These are phyloP conservation scores for Sander lucioperca DNA, from an alignment of 2,113 vertebrate species.

Conservation along the genomic window DNA sequence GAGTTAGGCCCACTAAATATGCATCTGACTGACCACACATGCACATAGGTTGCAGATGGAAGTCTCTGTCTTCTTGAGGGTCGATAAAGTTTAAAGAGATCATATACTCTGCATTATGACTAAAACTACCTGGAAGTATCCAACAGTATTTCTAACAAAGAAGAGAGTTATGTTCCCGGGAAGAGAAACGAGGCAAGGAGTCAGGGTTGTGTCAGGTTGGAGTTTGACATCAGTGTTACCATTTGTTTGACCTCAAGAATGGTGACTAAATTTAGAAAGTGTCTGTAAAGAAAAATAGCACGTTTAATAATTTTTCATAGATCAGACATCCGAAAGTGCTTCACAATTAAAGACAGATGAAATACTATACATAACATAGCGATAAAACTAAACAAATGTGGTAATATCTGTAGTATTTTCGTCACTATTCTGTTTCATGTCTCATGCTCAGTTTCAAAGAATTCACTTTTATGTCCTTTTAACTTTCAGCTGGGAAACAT, in stretches of 20 bases:
- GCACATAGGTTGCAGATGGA: not conserved
- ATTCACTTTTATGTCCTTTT: conserved; percentile 3
- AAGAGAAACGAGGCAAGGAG: not conserved
- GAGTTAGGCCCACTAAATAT: not conserved
- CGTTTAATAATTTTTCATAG: not conserved
- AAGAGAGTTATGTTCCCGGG: no score
- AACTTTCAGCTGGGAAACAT: conserved; percentile 22
- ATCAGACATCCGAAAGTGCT: not conserved
- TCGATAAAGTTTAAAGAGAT: not conserved
- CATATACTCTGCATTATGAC: no score
- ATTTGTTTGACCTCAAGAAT: not conserved
- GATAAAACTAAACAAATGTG: not conserved
- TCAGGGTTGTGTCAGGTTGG: not conserved
- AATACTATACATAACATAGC: not conserved
- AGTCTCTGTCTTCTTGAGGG: not conserved
- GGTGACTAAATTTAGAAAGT: not conserved
- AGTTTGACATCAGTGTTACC: not conserved
- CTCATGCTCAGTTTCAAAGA: not conserved
- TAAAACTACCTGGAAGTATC: no score
- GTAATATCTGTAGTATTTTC: not conserved
- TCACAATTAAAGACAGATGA: not conserved
- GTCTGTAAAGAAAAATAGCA: not conserved
- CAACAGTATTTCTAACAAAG: no score
- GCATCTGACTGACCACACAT: not conserved
- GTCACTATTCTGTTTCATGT: not conserved